Conservation (phyloP, 2,888 invertebrate species). For the Rhaphigaster nebulosa region DNA sequence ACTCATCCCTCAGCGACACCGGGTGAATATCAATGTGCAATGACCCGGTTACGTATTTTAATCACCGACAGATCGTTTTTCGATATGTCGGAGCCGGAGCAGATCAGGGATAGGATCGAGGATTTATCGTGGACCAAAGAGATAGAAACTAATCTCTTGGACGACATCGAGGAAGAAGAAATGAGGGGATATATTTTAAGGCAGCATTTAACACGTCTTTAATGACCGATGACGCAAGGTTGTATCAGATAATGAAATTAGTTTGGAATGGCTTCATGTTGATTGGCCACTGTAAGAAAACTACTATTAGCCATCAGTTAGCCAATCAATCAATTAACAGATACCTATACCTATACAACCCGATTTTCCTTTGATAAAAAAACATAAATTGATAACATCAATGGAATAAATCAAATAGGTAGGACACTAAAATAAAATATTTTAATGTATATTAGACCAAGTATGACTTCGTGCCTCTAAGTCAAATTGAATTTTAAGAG, state of each 20-base stretch:
- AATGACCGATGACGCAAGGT: not conserved
- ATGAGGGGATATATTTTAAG: not conserved
- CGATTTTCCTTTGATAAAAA: too few relatives aligned
- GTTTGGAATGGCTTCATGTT: not conserved
- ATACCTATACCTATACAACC: not conserved
- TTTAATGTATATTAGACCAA: too few relatives aligned
- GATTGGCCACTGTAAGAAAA: not conserved
- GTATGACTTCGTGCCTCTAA: too few relatives aligned
- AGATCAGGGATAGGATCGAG: not conserved
- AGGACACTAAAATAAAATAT: too few relatives aligned
- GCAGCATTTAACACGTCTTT: slow-evolving; percentile 5
- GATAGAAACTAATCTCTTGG: not conserved
- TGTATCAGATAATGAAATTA: slow-evolving; percentile 35
- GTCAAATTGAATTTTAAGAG: too few relatives aligned
- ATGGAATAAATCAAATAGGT: too few relatives aligned
- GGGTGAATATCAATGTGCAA: slow-evolving; percentile 35
- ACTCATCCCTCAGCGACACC: not conserved
- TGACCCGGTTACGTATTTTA: slow-evolving; percentile 39
- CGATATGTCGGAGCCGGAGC: not conserved
- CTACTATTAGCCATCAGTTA: not conserved
- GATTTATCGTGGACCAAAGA: not conserved
- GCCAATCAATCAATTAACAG: slow-evolving; percentile 10
- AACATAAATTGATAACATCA: too few relatives aligned
- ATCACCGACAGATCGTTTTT: not conserved
- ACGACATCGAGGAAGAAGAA: not conserved